A percentile compares a stretch with the other conserved stretches of the same genome.
These are phyloP conservation scores for Rhincodon typus DNA, from an alignment of 2,797 vertebrate genomes.

Conservation along the genomic window DNA sequence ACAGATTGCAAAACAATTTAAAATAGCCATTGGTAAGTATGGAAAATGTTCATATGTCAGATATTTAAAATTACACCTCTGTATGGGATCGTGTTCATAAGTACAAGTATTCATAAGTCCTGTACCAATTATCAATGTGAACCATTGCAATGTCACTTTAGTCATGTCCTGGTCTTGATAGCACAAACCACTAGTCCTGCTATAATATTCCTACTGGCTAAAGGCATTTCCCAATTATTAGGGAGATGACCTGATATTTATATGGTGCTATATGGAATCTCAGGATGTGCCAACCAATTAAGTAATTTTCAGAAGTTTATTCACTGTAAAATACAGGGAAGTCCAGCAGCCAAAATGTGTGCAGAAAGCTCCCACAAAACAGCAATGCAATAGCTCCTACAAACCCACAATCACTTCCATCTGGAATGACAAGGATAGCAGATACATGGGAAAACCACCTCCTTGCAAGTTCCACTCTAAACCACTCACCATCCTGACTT, in stretches of 20 bases:
- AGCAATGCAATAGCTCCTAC: background rate
- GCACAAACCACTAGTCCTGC: background rate
- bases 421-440: no score
- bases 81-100: no score
- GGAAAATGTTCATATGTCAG: no score
- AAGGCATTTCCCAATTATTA: background rate
- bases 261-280: no score
- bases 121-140: background rate
- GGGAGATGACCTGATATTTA: background rate
- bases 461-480: no score
- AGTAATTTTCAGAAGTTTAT: background rate
- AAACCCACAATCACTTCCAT: no score
- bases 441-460: no score
- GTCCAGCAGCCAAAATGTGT: background rate
- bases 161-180: background rate
- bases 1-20: no score
- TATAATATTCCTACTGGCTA: background rate
- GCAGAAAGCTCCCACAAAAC: background rate
- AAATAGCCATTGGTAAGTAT: no score
- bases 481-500: no score
- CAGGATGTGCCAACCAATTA: background rate
- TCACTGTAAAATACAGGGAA: background rate
- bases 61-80: no score
- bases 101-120: no score
- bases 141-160: background rate